Percentiles rank a stretch among this genome's conserved stretches.
Evolutionary conservation across 1,140 invertebrate species (phyloP).

Genomic region (Zaprionus camerounensis): DNA sequence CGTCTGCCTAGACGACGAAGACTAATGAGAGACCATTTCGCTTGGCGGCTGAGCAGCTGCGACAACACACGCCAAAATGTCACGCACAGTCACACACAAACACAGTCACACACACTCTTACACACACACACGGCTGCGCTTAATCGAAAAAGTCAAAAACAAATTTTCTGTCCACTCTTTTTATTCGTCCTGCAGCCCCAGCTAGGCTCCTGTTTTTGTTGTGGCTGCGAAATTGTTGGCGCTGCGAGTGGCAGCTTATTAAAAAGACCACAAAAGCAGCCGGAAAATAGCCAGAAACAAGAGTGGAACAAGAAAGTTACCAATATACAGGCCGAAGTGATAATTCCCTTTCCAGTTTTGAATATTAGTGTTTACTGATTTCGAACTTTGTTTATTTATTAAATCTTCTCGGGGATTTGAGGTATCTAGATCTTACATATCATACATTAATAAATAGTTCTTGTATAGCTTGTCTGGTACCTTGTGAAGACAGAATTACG

Average conservation of each 20-base stretch:
- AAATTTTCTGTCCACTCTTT: conserved; percentile 51
- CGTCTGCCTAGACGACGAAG: conserved; percentile 71
- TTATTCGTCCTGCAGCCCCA: conserved; percentile 44
- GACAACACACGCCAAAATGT: conserved; percentile 64
- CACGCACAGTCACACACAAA: conserved; percentile 50
- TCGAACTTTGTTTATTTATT: too few relatives aligned
- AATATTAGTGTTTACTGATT: too few relatives aligned
- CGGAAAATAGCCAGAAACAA: conserved; percentile 21
- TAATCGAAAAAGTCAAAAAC: conserved; percentile 80
- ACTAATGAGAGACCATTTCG: conserved; percentile 80
- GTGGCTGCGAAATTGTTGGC: conserved; percentile 64
- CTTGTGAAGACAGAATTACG: too few relatives aligned
- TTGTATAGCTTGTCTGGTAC: too few relatives aligned
- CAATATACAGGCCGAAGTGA: too few relatives aligned
- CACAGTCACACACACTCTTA: conserved; percentile 3
- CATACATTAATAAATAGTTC: too few relatives aligned
- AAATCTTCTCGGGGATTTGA: too few relatives aligned
- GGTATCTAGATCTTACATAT: too few relatives aligned
- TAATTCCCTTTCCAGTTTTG: too few relatives aligned
- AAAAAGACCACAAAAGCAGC: conserved; percentile 60
- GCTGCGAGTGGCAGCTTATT: conserved; percentile 79
- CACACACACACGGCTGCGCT: conserved; percentile 37
- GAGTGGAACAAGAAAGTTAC: conserved; percentile 36
- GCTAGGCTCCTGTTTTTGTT: conserved; percentile 26
- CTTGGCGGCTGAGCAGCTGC: conserved; percentile 69